Base-by-base conservation (phyloP, 2,113 vertebrate genomes). In the Indicator maculatus region DNA sequence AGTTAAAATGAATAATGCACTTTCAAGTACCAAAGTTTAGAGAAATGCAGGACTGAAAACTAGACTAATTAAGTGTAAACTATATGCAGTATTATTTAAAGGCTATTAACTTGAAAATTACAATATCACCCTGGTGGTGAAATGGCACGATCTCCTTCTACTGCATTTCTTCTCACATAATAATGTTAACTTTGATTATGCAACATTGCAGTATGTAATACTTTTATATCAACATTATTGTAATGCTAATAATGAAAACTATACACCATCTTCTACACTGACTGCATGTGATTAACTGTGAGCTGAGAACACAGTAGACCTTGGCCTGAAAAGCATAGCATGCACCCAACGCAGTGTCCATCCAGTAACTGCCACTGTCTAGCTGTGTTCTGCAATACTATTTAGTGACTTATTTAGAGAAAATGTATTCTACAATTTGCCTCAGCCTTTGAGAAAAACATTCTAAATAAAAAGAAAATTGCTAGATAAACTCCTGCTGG, bases 371-470 rank as follows among this genome's bases (percentile, higher is more conserved):
- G 53, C 24, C 78, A 44, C 28, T 88, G 12, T 8, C 36, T 36
- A n/a, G 33, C 14, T 90, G 33, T 78, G 33, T 77, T 95, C n/a
- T 93, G 76, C 38, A 86, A 28, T 15, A 50, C 21, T 55, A 50
- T 90, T 94, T 97, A 95, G 89, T 93, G 72, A 92, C 41, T 93
- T 96, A 12, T 66, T 64, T 93, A 93, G 77, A 88, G 69, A 47
- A 85, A 95, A 83, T 5, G 0, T 38, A 89, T 41, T 63, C 28
- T n/a, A 86, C n/a, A 45, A 52, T 94, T 95, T 89, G 78, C 44
- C 87, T 60, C 70, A 83, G 58, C 71, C 67, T 82, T 36, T 94
- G 86, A 94, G 30, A 90, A 96, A 93, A 88, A 83, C 6, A 79
- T 61, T 77, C 47, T 61, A 66, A 73, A 52, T 56, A 72, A 77